These are phyloP conservation scores for Macrosoma leucophasiata DNA, from an alignment of 2,888 invertebrate genomes.

Conservation along the genomic window DNA sequence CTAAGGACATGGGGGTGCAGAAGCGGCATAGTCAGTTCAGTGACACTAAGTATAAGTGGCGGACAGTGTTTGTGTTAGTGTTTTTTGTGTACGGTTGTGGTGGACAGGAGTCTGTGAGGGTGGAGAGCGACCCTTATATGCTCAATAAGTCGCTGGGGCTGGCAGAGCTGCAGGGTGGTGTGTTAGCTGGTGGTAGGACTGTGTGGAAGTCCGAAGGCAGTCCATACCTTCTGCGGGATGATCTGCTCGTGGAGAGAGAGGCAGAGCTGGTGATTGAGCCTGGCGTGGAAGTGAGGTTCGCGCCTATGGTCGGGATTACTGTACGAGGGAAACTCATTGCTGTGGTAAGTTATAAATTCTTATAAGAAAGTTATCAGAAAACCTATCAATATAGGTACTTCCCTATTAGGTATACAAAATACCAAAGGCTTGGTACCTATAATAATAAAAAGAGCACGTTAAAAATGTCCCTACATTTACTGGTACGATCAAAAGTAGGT, in stretches of 20 bases:
- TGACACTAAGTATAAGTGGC: slow-evolving; percentile 73
- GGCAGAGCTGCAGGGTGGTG: slow-evolving; percentile 80
- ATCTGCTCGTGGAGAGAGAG: slow-evolving; percentile 85
- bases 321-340: slow-evolving; percentile 92
- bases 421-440: too few relatives aligned
- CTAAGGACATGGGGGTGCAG: slow-evolving; percentile 63
- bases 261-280: slow-evolving; percentile 91
- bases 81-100: slow-evolving; percentile 44
- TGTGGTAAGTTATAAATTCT: too few relatives aligned
- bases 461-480: too few relatives aligned
- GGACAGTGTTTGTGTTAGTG: slow-evolving; percentile 56
- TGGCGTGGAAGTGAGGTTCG: slow-evolving; percentile 92
- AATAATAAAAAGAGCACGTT: too few relatives aligned
- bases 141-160: slow-evolving; percentile 57
- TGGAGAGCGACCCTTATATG: slow-evolving; percentile 56
- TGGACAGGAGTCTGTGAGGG: slow-evolving; percentile 50
- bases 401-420: too few relatives aligned
- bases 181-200: slow-evolving; percentile 74
- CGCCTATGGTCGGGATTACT: slow-evolving; percentile 94
- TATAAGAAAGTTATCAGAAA: too few relatives aligned
- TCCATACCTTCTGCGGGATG: slow-evolving; percentile 86
- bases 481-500: too few relatives aligned
- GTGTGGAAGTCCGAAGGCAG: slow-evolving; percentile 76
- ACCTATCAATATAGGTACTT: too few relatives aligned
- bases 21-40: slow-evolving; percentile 72